Conservation (phyloP, 2,888 invertebrate genomes). For the Drosophila anceps region DNA sequence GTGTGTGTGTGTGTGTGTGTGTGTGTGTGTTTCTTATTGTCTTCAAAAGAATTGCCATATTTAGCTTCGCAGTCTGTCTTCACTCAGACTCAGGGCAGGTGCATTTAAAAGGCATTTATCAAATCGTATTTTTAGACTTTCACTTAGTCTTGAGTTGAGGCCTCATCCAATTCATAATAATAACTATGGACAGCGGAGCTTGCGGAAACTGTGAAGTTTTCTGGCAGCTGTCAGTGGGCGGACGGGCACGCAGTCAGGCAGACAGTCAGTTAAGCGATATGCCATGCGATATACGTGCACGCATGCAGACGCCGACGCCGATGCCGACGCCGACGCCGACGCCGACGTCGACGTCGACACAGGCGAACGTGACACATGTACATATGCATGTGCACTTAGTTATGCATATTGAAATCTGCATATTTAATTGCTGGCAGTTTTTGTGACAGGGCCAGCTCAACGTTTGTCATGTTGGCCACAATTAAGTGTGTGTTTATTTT, state of each 20-base stretch:
- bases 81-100: neutral
- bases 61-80: neutral
- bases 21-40: neutral
- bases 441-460: conserved; percentile 42
- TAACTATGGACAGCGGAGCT: neutral
- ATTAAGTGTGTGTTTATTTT: conserved; percentile 71
- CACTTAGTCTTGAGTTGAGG: neutral
- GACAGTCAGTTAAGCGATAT: conserved; percentile 23
- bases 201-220: neutral
- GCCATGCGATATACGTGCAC: conserved; percentile 4
- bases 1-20: neutral
- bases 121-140: neutral
- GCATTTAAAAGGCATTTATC: conserved; percentile 1
- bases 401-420: conserved; percentile 33
- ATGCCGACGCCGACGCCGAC: too few species aligned
- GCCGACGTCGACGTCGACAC: neutral
- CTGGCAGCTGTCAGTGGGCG: conserved; percentile 20
- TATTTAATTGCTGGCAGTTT: conserved; percentile 41
- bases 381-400: conserved; percentile 5
- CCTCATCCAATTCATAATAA: neutral
- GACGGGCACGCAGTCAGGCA: neutral
- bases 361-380: conserved; percentile 6
- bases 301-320: neutral
- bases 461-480: conserved; percentile 51
- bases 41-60: neutral